These are phyloP conservation scores for Oryctes rhinoceros DNA, from an alignment of 1,140 invertebrate species.

Conservation along the genomic window DNA sequence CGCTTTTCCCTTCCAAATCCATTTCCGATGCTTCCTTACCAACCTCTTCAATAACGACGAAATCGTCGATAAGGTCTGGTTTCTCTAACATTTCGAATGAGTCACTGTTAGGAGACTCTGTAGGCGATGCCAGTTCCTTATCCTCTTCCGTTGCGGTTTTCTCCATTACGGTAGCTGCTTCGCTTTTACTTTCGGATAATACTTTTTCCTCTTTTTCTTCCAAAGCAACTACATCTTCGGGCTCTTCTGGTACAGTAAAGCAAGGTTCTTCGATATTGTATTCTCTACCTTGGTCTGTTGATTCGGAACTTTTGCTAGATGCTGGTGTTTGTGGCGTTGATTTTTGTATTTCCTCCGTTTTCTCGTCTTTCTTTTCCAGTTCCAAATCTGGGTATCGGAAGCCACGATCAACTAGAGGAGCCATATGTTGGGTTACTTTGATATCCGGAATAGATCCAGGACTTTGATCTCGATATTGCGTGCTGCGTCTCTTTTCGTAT, in stretches of 20 bases:
- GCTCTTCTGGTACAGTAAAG: constrained; percentile 60
- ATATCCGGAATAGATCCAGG: constrained; percentile 72
- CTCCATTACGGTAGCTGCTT: constrained; percentile 65
- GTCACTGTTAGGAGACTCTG: constrained; percentile 84
- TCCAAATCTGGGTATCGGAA: constrained; percentile 66
- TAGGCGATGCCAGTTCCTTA: constrained; percentile 59
- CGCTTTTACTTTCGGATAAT: constrained; percentile 64
- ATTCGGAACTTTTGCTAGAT: constrained; percentile 71
- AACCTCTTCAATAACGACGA: constrained; percentile 86
- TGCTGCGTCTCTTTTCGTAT: constrained; percentile 58
- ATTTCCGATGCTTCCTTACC: constrained; percentile 82
- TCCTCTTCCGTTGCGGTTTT: constrained; percentile 61
- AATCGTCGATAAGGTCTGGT: constrained; percentile 85
- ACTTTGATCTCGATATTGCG: constrained; percentile 61
- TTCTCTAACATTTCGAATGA: constrained; percentile 90
- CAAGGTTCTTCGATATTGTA: constrained; percentile 55
- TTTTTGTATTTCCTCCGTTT: constrained; percentile 39
- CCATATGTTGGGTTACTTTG: constrained; percentile 72
- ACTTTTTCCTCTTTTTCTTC: constrained; percentile 52
- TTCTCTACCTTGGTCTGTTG: constrained; percentile 70
- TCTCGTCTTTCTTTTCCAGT: constrained; percentile 53
- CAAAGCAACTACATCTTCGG: constrained; percentile 55
- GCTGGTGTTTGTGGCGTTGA: constrained; percentile 68
- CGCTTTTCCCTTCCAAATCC: constrained; percentile 81
- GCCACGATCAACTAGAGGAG: constrained; percentile 61